These are phyloP conservation scores for Autographa gamma DNA, from an alignment of 2,888 invertebrate species.

Conservation along the genomic window DNA sequence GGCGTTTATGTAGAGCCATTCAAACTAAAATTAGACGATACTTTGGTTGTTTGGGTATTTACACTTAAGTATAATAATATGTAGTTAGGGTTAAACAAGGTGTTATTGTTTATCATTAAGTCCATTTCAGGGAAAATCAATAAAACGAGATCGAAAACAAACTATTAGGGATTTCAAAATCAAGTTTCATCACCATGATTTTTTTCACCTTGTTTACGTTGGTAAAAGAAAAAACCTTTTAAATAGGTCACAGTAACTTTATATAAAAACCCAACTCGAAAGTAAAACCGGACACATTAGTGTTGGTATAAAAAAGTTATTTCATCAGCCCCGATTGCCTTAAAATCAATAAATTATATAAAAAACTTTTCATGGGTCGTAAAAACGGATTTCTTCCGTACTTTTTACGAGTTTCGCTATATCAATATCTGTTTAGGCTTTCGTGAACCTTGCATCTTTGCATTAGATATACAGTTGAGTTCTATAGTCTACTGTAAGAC, in stretches of 20 bases:
- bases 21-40: slow-evolving; percentile 7
- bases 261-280: not conserved
- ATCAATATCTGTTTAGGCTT: slow-evolving; percentile 9
- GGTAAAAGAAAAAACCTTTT: not conserved
- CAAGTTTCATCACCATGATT: no score
- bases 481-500: not conserved
- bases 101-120: no score
- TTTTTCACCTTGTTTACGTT: no score
- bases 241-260: not conserved
- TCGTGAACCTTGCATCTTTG: not conserved
- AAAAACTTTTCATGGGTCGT: slow-evolving; percentile 52
- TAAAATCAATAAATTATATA: slow-evolving; percentile 44
- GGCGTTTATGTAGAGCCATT: slow-evolving; percentile 20
- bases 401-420: slow-evolving; percentile 34
- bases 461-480: not conserved
- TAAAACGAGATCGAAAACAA: no score
- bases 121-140: no score
- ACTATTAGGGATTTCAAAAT: no score
- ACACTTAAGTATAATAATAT: not conserved
- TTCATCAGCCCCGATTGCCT: slow-evolving; percentile 37
- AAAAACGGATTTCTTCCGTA: slow-evolving; percentile 38
- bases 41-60: slow-evolving; percentile 2
- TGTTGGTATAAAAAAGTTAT: slow-evolving; percentile 40
- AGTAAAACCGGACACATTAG: not conserved
- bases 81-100: no score